Conservation (phyloP, 2,113 vertebrate species). For the Oenanthe melanoleuca region DNA sequence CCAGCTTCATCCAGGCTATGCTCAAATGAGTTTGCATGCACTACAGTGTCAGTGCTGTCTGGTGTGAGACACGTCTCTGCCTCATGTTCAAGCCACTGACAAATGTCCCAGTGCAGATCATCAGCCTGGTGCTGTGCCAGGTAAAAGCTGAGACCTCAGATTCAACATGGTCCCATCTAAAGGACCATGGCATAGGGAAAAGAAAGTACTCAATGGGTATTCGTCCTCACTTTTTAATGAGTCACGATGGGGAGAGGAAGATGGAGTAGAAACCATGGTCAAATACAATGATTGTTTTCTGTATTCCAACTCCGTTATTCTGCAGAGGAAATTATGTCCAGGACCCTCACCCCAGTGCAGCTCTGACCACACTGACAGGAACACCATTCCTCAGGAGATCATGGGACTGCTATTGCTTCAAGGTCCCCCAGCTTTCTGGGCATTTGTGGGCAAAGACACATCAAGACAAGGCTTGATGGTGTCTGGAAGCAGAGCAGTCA, state of each 20-base stretch:
- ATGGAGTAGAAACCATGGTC: neutral
- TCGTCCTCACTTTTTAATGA: neutral
- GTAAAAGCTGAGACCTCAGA: neutral
- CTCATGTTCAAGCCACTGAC: neutral
- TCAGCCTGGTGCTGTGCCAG: neutral
- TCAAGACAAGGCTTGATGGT: neutral
- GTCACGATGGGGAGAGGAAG: neutral
- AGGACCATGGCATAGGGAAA: neutral
- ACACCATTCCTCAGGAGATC: neutral
- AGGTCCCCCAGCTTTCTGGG: too few species aligned
- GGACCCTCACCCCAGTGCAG: neutral
- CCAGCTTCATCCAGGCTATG: neutral
- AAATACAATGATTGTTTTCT: rapidly evolving
- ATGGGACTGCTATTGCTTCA: neutral
- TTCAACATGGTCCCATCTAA: neutral
- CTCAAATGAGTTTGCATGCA: neutral
- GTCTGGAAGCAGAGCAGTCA: neutral
- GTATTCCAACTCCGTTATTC: neutral
- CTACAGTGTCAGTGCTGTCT: neutral
- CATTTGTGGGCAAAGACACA: neutral
- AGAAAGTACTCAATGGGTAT: neutral
- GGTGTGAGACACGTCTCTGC: neutral
- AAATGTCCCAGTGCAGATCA: neutral
- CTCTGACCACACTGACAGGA: neutral
- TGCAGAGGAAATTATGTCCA: neutral